Percentiles rank a stretch among this genome's conserved stretches.
Conservation (phyloP, 2,797 vertebrate genomes). For the Nyctalus aviator region DNA sequence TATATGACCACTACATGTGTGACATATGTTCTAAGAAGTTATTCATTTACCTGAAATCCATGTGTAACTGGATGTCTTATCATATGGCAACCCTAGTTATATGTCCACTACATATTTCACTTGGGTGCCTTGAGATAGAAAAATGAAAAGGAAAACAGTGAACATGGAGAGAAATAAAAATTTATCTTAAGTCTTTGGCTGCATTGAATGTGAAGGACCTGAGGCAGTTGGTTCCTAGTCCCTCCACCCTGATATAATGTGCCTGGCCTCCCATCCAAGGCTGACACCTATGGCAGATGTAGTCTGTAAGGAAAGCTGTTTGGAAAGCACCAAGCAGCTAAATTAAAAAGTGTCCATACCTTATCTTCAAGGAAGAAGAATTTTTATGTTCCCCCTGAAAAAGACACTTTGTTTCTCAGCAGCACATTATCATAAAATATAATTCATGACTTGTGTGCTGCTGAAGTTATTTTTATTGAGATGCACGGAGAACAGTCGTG, state of each 20-base stretch:
- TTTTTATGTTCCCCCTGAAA: not conserved
- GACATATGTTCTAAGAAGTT: not conserved
- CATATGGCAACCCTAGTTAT: not conserved
- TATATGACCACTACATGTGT: not conserved
- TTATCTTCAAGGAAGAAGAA: conserved; percentile 32
- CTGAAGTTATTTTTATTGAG: conserved; percentile 28
- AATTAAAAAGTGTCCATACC: not conserved
- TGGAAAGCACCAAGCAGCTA: conserved; percentile 46
- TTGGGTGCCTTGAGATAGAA: not conserved
- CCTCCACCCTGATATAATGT: not conserved
- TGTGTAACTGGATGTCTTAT: not conserved
- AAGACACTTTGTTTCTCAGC: not conserved
- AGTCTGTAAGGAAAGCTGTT: conserved; percentile 24
- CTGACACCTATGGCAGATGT: too few relatives aligned
- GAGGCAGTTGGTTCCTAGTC: not conserved
- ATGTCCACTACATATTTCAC: not conserved
- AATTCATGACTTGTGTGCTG: conserved; percentile 1
- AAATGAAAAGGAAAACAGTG: not conserved
- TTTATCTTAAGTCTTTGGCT: not conserved
- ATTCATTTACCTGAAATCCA: conserved; percentile 5
- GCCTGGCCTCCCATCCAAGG: not conserved
- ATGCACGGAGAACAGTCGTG: not conserved
- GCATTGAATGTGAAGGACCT: not conserved
- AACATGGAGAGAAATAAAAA: not conserved
- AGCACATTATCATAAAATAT: conserved; percentile 26